A percentile compares a stretch with the other conserved stretches of the same genome.
Conservation (phyloP, 2,888 invertebrate genomes). For the Dorcus parallelipipedus region DNA sequence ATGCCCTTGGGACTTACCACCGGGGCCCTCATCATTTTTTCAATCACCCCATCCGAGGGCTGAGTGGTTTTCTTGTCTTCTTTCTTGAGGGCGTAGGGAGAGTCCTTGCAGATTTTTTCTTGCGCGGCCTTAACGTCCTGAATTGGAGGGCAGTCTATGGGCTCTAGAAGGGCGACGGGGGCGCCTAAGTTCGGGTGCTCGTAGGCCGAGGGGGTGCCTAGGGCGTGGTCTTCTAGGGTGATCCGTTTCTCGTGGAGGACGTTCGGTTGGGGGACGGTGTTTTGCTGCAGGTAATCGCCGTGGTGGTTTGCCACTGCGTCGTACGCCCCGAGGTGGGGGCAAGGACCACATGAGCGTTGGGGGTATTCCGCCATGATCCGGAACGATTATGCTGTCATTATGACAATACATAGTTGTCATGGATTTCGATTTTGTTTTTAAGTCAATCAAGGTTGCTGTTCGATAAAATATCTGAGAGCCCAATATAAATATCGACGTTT, state of each 20-base stretch:
- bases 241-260: conserved; percentile 23
- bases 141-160: conserved; percentile 4
- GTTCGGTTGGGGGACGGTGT: conserved; percentile 34
- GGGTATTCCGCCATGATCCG: conserved; percentile 39
- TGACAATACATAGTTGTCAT: too few species aligned
- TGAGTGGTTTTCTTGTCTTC: not conserved
- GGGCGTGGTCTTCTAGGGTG: conserved; percentile 27
- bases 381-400: too few species aligned
- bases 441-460: too few species aligned
- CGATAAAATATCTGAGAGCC: too few species aligned
- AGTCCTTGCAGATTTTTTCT: conserved; percentile 18
- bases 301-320: conserved; percentile 26
- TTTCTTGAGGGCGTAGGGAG: conserved; percentile 21
- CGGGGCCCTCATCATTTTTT: not conserved
- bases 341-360: conserved; percentile 35
- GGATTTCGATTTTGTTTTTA: too few species aligned
- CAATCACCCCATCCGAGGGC: not conserved
- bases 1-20: conserved; percentile 17
- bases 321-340: conserved; percentile 35
- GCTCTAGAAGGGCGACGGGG: conserved; percentile 23
- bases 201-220: conserved; percentile 29
- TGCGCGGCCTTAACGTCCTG: not conserved
- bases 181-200: conserved; percentile 32
- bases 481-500: too few species aligned
- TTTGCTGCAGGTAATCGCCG: conserved; percentile 30